Conservation (phyloP, 2,888 invertebrate genomes). For the Drosophila demipolita region DNA sequence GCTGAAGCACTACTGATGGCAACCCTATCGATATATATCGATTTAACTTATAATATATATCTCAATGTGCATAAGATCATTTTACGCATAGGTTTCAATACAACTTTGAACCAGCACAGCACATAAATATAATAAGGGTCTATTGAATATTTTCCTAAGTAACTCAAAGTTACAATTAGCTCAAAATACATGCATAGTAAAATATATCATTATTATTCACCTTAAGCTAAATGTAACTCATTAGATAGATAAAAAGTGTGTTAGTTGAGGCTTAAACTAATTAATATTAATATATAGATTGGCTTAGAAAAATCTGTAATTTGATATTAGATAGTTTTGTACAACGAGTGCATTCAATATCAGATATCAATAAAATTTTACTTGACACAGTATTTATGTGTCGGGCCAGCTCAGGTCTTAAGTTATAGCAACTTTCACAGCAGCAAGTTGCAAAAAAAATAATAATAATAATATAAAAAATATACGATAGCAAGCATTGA, state of each 20-base stretch:
- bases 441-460: slow-evolving; percentile 30
- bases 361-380: slow-evolving; percentile 10
- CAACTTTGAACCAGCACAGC: neutral
- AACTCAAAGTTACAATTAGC: neutral
- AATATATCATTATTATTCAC: too few species aligned
- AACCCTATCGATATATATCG: slow-evolving; percentile 19
- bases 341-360: neutral
- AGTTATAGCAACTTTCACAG: slow-evolving; percentile 46
- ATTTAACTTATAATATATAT: neutral
- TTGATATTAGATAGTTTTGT: neutral
- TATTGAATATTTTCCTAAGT: neutral
- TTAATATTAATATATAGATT: neutral
- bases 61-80: neutral
- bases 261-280: neutral
- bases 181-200: too few species aligned
- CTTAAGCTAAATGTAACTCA: neutral
- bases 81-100: neutral
- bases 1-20: neutral
- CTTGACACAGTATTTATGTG: neutral
- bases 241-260: neutral
- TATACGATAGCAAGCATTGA: slow-evolving; percentile 29
- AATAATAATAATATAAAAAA: neutral
- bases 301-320: neutral
- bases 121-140: neutral
- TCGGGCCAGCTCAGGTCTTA: slow-evolving; percentile 13